Evolutionary conservation across 2,113 vertebrate genomes (phyloP).

Genomic region (Zosterops lateralis): DNA sequence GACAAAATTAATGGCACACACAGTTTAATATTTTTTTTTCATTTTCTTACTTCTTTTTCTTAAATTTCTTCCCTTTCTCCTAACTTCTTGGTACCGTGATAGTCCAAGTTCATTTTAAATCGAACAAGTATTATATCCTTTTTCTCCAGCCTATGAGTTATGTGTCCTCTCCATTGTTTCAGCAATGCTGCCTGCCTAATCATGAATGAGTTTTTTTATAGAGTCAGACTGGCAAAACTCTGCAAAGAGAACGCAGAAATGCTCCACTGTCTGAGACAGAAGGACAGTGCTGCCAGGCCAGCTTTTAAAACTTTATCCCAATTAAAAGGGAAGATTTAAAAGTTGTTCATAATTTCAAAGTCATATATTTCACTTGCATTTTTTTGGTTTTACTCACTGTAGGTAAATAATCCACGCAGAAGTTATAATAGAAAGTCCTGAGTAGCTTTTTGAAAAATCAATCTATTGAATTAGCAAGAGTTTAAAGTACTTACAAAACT

Average conservation of each 20-base stretch:
- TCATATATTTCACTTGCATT: not conserved
- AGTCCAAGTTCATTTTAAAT: not conserved
- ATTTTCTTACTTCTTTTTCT: not conserved
- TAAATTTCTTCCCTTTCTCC: not conserved
- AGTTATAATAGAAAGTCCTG: not conserved
- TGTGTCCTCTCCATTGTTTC: not conserved
- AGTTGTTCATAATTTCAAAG: not conserved
- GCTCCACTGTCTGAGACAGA: fast-evolving
- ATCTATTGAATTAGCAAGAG: not conserved
- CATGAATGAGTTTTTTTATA: not conserved
- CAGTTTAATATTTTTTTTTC: not conserved
- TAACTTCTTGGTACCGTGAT: not conserved
- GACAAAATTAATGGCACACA: not conserved
- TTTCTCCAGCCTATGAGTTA: not conserved
- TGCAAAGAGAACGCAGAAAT: not conserved
- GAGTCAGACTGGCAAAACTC: not conserved
- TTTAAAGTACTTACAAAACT: not conserved
- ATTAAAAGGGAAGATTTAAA: not conserved
- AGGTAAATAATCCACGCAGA: not conserved
- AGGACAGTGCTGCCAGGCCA: not conserved
- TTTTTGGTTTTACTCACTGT: not conserved
- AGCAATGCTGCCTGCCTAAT: not conserved
- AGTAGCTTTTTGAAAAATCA: not conserved
- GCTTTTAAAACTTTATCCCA: not conserved
- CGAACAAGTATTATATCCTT: not conserved